Base-by-base conservation (phyloP, 1,140 invertebrate species). In the Maniola jurtina region DNA sequence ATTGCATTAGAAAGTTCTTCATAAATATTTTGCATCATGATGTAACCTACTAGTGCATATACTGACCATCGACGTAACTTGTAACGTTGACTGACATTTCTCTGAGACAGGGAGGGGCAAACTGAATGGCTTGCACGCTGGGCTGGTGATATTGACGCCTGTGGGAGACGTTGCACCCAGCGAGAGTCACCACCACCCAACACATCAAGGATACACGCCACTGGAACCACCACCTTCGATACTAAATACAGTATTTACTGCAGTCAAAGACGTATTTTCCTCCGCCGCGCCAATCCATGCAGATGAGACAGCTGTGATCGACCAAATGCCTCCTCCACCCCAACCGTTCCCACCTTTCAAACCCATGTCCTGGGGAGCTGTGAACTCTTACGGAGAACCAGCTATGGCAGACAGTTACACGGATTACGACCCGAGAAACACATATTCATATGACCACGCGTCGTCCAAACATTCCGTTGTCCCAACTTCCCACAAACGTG, bases 81-180 rank as follows among this genome's bases (percentile, higher is more conserved):
- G 61, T 69, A 25, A 25, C 25, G 50, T 16, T 58, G 68, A 75
- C 72, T 79, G 79, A 81, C 75, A 64, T 73, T 73, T 86, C 86
- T 89, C 76, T 84, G 88, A 88, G 86, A 86, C 88, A 90, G 88
- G 88, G 71, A 81, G 83, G 64, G 78, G 80, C 71, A 88, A 83
- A 87, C 83, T 89, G 76, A 86, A 74, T 64, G 88, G 88, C 60
- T 76, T 90, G n/a, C 86, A 90, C 69, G 88, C 88, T 61, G 88
- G 88, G 13, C 72, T 88, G 36, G 81, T 90, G 42, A 70, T 90
- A 68, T 77, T 88, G 70, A 82, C 88, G 60, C 88, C 88, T n/a
- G 72, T 90, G 54, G 84, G 75, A 57, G 84, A 86, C 25, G 72
- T 66, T 1, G 48, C 66, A 57, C 70, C 73, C 5, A 75, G 73